Evolutionary conservation across 2,797 vertebrate species (phyloP).

Genomic region (Delichon dasypus): DNA sequence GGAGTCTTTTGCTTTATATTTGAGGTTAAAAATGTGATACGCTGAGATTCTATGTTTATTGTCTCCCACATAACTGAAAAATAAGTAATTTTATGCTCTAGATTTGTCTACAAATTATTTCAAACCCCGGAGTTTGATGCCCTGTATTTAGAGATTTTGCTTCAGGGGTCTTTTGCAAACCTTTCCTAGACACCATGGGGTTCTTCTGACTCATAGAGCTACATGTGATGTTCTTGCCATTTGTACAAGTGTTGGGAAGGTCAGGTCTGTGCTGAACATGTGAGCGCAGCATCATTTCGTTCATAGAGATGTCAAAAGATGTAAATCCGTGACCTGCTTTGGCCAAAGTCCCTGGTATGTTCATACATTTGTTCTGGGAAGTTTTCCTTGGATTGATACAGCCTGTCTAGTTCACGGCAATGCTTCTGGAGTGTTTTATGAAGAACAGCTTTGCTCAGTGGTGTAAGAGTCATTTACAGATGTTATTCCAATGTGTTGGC

Average conservation of each 20-base stretch:
- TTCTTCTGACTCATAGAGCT: not conserved
- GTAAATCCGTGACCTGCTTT: not conserved
- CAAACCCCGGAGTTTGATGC: not conserved
- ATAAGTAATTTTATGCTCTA: not conserved
- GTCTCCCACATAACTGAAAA: not conserved
- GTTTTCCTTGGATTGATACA: not conserved
- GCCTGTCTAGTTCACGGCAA: not conserved
- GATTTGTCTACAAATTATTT: not conserved
- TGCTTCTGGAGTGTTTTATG: not conserved
- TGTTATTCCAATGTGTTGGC: not conserved
- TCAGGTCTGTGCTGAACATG: not conserved
- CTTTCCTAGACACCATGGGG: accelerated
- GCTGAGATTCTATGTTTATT: not conserved
- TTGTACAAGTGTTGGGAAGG: not conserved
- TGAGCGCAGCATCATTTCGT: not conserved
- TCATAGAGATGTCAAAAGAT: not conserved
- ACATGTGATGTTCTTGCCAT: accelerated
- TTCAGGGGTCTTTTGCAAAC: not conserved
- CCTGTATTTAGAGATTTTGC: not conserved
- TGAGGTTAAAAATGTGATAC: not conserved
- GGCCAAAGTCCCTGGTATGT: not conserved
- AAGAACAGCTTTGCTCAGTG: not conserved
- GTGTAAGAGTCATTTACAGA: not conserved
- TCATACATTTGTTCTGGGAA: not conserved
- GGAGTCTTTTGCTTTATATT: not conserved